Base-by-base conservation (phyloP, 1,140 invertebrate genomes). In the Eufriesea mexicana region DNA sequence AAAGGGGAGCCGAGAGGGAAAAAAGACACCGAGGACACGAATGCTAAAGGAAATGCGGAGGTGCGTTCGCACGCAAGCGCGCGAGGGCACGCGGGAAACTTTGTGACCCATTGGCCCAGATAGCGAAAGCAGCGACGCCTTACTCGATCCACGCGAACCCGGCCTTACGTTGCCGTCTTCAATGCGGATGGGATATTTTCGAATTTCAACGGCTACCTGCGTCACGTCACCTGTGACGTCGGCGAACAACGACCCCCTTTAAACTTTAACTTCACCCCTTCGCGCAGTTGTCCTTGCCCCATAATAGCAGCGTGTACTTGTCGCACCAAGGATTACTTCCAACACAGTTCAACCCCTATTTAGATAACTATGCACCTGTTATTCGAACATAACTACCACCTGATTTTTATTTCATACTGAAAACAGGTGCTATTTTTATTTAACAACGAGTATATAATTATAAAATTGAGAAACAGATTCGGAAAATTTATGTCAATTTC, bases 91-190 rank as follows among this genome's bases (percentile, higher is more conserved):
- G 89, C 90, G 91, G 92, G 88, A 92, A 93, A 92, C 89, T 91
- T 88, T 83, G 85, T 91, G 92, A 93, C 92, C 92, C 84, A 93
- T 90, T 93, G 91, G 80, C 92, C 92, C 87, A 93, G 89, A 92
- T 92, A 85, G 66, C 79, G 67, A 83, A 88, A 70, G 83, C 84
- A 73, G 72, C 77, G 83, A 82, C 84, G 64, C 75, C 70, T 64
- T 73, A 47, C 79, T 12, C n/a, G 35, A 9, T 59, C 16, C 14
- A 16, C 28, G 8, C 28, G 35, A 57, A 14, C 51, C 12, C 20
- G 10, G 23, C 5, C 16, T 57, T 73, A 55, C 28, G 20, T 55
- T 55, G 6, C 12, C 20, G 23, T 8, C 10, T n/a, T 54, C 54
- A 16, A 42, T 35, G 14, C 12, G 51, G 10, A n/a, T 72, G 16